Conservation (phyloP, 2,888 invertebrate genomes). For the Pimpla rufipes region DNA sequence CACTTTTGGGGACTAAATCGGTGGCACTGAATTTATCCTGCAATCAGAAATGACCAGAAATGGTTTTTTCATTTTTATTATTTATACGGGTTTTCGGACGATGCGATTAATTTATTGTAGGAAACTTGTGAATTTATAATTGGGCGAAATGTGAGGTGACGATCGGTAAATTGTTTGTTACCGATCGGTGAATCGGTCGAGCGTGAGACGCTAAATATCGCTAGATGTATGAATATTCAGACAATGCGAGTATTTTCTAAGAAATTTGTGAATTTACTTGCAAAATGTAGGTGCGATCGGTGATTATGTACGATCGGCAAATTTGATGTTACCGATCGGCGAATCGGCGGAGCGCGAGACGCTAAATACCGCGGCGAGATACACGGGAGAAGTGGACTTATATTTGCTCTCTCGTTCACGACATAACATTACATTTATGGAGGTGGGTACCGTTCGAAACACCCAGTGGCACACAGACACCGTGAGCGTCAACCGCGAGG, state of each 20-base stretch:
- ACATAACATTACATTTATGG: constrained; percentile 63
- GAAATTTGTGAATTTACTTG: not conserved
- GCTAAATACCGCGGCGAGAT: constrained; percentile 19
- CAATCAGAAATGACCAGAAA: constrained; percentile 40
- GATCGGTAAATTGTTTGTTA: no score
- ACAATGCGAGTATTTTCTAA: no score
- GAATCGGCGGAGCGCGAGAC: constrained; percentile 9
- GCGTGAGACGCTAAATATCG: not conserved
- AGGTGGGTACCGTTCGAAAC: constrained; percentile 64
- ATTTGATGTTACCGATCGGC: not conserved
- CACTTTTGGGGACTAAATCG: constrained; percentile 22
- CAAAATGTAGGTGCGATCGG: not conserved
- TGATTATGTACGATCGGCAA: not conserved
- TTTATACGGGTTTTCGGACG: not conserved
- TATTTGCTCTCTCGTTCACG: constrained; percentile 38
- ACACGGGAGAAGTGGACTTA: constrained; percentile 22
- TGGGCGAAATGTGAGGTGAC: no score
- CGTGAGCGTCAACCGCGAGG: constrained; percentile 16
- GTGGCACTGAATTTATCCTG: constrained; percentile 25
- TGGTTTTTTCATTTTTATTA: not conserved
- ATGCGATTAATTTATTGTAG: no score
- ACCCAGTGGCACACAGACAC: constrained; percentile 64
- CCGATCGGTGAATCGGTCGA: no score
- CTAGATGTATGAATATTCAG: not conserved
- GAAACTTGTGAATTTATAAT: not conserved